Percentiles rank a stretch among this genome's conserved stretches.
These are phyloP conservation scores for Drosophila nasuta DNA, from an alignment of 1,140 invertebrate species.

Conservation along the genomic window DNA sequence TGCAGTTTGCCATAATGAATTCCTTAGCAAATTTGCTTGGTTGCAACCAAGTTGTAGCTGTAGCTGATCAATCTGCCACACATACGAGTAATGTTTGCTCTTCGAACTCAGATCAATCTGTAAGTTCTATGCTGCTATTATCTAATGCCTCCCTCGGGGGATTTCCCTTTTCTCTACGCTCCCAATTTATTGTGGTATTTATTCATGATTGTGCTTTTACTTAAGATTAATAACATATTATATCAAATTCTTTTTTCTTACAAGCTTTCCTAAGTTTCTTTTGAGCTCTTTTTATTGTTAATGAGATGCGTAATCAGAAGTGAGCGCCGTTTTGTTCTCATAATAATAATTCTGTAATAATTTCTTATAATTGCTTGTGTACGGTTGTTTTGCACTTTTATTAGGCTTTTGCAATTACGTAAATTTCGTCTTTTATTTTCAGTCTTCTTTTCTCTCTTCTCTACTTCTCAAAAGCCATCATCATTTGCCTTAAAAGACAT, in stretches of 20 bases:
- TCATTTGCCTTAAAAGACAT: conserved; percentile 41
- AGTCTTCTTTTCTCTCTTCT: not conserved
- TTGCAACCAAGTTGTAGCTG: not conserved
- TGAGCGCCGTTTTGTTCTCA: not conserved
- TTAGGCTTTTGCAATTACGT: conserved; percentile 48
- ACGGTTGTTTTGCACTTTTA: conserved; percentile 17
- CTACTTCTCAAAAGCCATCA: conserved; percentile 15
- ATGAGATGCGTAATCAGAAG: conserved; percentile 2
- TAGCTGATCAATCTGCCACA: conserved; percentile 6
- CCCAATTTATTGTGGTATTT: not conserved
- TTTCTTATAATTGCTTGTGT: conserved; percentile 27
- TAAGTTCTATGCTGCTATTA: not conserved
- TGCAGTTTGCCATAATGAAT: conserved; percentile 15
- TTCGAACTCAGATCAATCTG: conserved; percentile 1
- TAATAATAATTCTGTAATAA: not conserved
- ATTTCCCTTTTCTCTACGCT: not conserved
- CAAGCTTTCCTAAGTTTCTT: not conserved
- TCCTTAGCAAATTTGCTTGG: conserved; percentile 25
- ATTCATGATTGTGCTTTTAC: not conserved
- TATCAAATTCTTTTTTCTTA: not conserved
- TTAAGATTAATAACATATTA: not conserved
- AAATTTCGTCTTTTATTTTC: conserved; percentile 26
- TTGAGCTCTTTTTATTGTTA: not conserved
- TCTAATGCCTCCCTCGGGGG: not conserved
- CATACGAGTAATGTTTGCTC: conserved; percentile 1